A percentile compares a stretch with the other conserved stretches of the same genome.
phyloP scores from a whole-genome alignment of 2,888 invertebrate species.

The Ferrisia virgata region DNA sequence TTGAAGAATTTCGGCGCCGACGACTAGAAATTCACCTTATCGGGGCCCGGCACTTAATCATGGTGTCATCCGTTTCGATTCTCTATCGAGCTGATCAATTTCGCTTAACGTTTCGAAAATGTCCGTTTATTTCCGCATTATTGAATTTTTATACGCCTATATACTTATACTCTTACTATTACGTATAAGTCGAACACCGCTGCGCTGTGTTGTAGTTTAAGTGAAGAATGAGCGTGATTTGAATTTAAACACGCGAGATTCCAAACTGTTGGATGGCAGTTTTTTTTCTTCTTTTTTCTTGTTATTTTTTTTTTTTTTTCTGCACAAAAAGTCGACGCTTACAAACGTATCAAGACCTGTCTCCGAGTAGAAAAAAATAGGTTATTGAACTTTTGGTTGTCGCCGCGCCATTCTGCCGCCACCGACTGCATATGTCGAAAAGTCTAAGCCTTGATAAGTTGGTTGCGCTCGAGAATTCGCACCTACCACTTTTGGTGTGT shows the following conservation, averaged over 20 bases:
- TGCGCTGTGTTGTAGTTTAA: neutral
- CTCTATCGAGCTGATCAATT: conserved; percentile 41
- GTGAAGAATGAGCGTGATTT: neutral
- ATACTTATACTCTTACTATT: neutral
- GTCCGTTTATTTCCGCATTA: conserved; percentile 33
- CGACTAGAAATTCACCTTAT: conserved; percentile 40
- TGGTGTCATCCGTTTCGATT: conserved; percentile 39
- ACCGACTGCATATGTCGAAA: neutral
- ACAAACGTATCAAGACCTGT: neutral
- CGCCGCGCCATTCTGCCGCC: too few relatives aligned
- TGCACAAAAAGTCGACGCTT: neutral
- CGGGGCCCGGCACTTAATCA: conserved; percentile 36
- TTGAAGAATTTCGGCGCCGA: conserved; percentile 39
- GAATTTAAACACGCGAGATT: conserved; percentile 16
- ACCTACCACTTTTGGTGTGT: neutral
- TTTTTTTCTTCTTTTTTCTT: too few relatives aligned
- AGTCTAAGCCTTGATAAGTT: too few relatives aligned
- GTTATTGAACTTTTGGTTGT: conserved; percentile 17
- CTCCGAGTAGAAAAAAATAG: neutral
- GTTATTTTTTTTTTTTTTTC: too few relatives aligned
- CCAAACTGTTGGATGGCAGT: neutral
- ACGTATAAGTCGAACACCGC: neutral
- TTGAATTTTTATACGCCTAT: conserved; percentile 22
- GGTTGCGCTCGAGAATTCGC: too few relatives aligned
- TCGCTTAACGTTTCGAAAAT: conserved; percentile 13